A percentile compares a stretch with the other conserved stretches of the same genome.
Conservation (phyloP, 1,140 invertebrate genomes). For the Ips typographus region DNA sequence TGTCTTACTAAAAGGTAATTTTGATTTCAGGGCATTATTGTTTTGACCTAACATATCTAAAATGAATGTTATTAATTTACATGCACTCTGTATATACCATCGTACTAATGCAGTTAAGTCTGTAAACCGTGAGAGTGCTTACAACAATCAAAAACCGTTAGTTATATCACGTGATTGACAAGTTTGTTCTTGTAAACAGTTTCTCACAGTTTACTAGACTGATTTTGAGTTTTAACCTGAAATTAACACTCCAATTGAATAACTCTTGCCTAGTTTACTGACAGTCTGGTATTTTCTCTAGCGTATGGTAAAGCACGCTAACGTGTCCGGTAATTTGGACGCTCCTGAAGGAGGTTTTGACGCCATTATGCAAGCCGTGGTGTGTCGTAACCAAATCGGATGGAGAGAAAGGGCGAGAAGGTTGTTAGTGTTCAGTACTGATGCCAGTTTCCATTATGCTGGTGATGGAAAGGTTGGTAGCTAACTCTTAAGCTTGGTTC, state of each 20-base stretch:
- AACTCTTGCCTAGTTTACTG: not conserved
- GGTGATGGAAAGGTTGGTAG: slow-evolving; percentile 63
- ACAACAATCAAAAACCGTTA: not conserved
- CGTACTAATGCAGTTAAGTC: not conserved
- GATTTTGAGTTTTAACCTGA: not conserved
- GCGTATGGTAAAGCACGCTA: slow-evolving; percentile 53
- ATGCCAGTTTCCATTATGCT: slow-evolving; percentile 63
- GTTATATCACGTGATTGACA: not conserved
- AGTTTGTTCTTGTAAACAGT: not conserved
- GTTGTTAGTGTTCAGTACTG: slow-evolving; percentile 64
- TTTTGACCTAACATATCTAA: too few species aligned
- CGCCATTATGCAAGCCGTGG: slow-evolving; percentile 74
- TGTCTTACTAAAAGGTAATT: too few species aligned
- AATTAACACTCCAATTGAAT: not conserved
- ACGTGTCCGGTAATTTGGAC: slow-evolving; percentile 71
- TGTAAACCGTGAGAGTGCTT: not conserved
- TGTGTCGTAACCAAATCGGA: slow-evolving; percentile 63
- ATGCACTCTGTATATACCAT: too few species aligned
- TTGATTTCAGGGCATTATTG: too few species aligned
- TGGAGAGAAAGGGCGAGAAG: slow-evolving; percentile 64
- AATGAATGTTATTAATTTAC: too few species aligned
- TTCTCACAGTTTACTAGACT: not conserved
- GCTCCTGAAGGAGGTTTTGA: slow-evolving; percentile 77
- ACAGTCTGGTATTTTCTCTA: slow-evolving; percentile 26
- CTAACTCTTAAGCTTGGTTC: not conserved